Base-by-base conservation (phyloP, 2,888 invertebrate genomes). In the Apodemia duryi region DNA sequence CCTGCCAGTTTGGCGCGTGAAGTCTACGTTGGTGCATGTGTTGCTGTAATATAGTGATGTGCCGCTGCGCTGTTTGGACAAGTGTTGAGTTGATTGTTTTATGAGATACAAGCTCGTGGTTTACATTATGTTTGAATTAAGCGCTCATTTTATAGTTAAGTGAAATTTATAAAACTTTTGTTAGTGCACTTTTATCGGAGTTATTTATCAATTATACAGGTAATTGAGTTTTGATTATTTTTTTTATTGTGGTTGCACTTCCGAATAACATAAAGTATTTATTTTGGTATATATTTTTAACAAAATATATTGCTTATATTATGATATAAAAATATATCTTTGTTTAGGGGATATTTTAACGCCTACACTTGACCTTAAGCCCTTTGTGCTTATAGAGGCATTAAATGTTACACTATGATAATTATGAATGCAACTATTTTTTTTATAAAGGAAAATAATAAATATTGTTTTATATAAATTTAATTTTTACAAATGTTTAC, bases 81-180 rank as follows among this genome's bases (percentile, higher is more conserved):
- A 91, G 89, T 91, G 90, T 85, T 88, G 89, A 90, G 86, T 90
- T 89, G 88, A 88, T 89, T 88, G 89, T 88, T 88, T 85, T 82
- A 86, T 88, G 87, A 88, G 89, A 87, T 88, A 88, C 54, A 82
- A 83, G 81, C 86, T 84, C 81, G 85, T 85, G 77, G 81, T 82
- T 85, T 83, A 81, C 85, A 88, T 87, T 87, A 88, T 90, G 90
- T 88, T 88, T 85, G 84, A 84, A 88, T 86, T 85, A 82, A 87
- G 81, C 83, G 84, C 85, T 84, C 81, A 82, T 82, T 85, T 84
- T 84, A 86, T 82, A 84, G 81, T 84, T 85, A 79, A 79, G 84
- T 84, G 83, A 73, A 78, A 78, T 83, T 78, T 54, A 46, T 77
- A 74, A 78, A 79, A 81, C 76, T 81, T 81, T 78, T 77, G 65